Percentiles rank a stretch among this genome's conserved stretches.
Conservation (phyloP, 2,113 vertebrate genomes). For the Ochotona curzoniae region DNA sequence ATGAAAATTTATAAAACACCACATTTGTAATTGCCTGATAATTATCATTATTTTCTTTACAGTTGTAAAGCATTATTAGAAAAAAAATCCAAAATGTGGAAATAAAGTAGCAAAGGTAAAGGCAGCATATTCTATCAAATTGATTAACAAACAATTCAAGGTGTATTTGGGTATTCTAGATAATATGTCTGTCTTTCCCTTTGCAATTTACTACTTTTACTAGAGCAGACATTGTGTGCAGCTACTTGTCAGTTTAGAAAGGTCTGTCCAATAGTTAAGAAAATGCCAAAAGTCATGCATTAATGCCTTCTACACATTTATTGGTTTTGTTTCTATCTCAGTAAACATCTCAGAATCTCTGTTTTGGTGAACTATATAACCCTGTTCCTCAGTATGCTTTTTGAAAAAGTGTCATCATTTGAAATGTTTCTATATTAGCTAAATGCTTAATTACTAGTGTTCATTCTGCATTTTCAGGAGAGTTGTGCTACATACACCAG, state of each 20-base stretch:
- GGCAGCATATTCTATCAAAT: background rate
- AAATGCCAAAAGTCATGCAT: background rate
- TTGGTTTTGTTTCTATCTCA: background rate
- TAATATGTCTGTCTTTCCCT: background rate
- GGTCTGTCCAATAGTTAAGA: background rate
- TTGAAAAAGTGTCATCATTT: background rate
- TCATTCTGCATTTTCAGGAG: background rate
- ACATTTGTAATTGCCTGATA: background rate
- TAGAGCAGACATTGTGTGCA: background rate
- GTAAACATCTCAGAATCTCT: background rate
- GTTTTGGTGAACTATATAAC: background rate
- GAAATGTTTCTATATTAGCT: background rate
- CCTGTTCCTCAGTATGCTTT: background rate
- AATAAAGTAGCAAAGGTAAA: background rate
- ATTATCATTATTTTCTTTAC: background rate
- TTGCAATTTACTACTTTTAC: background rate
- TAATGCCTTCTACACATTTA: background rate
- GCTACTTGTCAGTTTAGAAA: background rate
- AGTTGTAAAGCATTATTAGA: background rate
- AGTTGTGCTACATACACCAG: too few relatives aligned
- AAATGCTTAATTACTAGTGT: background rate
- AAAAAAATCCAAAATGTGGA: background rate
- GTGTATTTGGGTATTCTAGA: background rate
- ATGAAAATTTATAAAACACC: slow-evolving; percentile 1
- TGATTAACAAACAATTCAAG: background rate